Evolutionary conservation across 1,140 invertebrate species (phyloP).

Genomic region (Plodia interpunctella): DNA sequence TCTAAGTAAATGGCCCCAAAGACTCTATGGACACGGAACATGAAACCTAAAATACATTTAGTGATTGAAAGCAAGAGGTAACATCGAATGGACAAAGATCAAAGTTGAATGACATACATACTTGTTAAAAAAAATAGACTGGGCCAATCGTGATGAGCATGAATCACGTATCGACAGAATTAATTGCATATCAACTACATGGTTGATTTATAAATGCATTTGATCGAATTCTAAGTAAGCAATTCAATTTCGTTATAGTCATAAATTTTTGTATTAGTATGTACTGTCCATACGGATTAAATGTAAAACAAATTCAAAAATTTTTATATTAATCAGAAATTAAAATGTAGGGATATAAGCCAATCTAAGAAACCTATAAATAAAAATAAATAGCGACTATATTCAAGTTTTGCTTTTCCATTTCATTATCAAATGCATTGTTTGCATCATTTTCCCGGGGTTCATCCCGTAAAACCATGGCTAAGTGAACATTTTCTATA

Average conservation of each 20-base stretch:
- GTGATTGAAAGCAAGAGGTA: conserved; percentile 64
- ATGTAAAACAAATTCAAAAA: too few species aligned
- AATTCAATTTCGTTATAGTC: neutral
- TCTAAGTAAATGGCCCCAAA: conserved; percentile 13
- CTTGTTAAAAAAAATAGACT: conserved; percentile 44
- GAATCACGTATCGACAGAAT: conserved; percentile 46
- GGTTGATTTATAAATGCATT: conserved; percentile 8
- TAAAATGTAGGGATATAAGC: neutral
- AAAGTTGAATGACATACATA: conserved; percentile 66
- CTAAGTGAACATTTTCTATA: conserved; percentile 37
- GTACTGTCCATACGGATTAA: too few species aligned
- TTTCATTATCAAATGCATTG: conserved; percentile 28
- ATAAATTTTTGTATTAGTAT: too few species aligned
- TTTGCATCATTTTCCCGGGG: conserved; percentile 28
- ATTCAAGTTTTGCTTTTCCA: conserved; percentile 13
- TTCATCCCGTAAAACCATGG: conserved; percentile 34
- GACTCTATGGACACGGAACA: conserved; percentile 37
- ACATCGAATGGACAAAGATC: conserved; percentile 58
- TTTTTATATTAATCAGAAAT: neutral
- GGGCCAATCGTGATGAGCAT: conserved; percentile 47
- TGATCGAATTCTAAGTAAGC: neutral
- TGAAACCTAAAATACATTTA: conserved; percentile 41
- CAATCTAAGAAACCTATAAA: too few species aligned
- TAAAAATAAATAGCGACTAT: neutral
- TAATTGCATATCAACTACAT: conserved; percentile 27